phyloP scores from a whole-genome alignment of 2,888 invertebrate genomes.

The Caenorhabditis sp. region DNA sequence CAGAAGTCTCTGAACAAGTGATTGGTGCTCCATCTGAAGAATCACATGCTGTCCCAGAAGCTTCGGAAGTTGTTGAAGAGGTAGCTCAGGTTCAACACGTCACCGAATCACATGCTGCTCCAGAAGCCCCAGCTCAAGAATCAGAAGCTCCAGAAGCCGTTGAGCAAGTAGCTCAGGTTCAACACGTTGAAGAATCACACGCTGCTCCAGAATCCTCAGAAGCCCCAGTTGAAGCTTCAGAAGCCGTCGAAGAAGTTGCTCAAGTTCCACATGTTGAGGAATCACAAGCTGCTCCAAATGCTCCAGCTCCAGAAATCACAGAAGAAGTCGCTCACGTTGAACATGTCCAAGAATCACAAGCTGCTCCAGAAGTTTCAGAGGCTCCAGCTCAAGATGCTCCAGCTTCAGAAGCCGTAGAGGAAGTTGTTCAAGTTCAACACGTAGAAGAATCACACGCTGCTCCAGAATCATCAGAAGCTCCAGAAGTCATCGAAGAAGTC shows the following conservation, averaged over 20 bases:
- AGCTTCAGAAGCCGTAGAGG: background rate
- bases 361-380: background rate
- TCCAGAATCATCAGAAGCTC: conserved; percentile 5
- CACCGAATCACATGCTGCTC: background rate
- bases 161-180: background rate
- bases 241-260: background rate
- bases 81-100: background rate
- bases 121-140: background rate
- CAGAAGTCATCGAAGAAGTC: conserved; percentile 11
- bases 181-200: background rate
- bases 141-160: background rate
- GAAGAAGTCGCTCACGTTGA: background rate
- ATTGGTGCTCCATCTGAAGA: background rate
- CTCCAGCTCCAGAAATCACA: background rate
- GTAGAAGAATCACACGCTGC: conserved; percentile 6
- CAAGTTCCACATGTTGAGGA: no score
- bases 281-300: background rate
- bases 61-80: conserved; percentile 1
- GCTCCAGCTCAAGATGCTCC: background rate
- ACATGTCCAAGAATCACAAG: background rate
- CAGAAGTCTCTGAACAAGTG: background rate
- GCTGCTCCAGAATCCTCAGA: background rate
- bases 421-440: background rate
- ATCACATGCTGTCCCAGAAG: background rate
- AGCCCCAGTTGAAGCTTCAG: background rate